phyloP scores from a whole-genome alignment of 2,888 invertebrate species.

The Caradrina clavipalpis region DNA sequence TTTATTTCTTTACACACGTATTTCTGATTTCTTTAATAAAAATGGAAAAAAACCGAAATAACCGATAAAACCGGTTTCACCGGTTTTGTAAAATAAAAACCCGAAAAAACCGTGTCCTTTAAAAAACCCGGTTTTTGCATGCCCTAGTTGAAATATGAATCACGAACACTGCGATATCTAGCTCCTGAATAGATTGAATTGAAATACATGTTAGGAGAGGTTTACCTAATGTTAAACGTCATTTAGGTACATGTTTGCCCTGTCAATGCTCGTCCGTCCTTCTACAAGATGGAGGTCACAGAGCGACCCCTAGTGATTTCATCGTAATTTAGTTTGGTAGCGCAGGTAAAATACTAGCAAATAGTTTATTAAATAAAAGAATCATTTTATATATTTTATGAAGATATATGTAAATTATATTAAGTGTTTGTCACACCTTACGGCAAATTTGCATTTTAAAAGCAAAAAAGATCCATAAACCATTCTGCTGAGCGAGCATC shows the following conservation, averaged over 20 bases:
- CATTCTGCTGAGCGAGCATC: conserved; percentile 70
- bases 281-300: conserved; percentile 49
- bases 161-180: conserved; percentile 44
- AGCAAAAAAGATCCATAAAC: conserved; percentile 76
- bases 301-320: conserved; percentile 46
- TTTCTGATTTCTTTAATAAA: too few species aligned
- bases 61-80: too few species aligned
- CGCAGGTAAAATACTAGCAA: conserved; percentile 31
- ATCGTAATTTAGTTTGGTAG: conserved; percentile 38
- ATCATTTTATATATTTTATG: not conserved
- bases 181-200: conserved; percentile 50
- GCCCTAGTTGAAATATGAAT: conserved; percentile 71
- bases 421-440: conserved; percentile 59
- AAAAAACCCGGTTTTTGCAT: too few species aligned
- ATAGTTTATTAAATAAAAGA: conserved; percentile 10
- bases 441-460: conserved; percentile 75
- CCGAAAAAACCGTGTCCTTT: too few species aligned
- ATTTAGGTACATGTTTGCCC: conserved; percentile 55
- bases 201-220: conserved; percentile 42
- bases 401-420: conserved; percentile 35
- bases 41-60: too few species aligned
- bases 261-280: conserved; percentile 61
- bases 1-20: too few species aligned
- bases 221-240: conserved; percentile 59
- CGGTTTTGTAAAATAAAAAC: too few species aligned